Evolutionary conservation across 2,797 vertebrate species (phyloP), one percentile per base, ranked within the genome.

Genomic region (Podarcis siculus): DNA sequence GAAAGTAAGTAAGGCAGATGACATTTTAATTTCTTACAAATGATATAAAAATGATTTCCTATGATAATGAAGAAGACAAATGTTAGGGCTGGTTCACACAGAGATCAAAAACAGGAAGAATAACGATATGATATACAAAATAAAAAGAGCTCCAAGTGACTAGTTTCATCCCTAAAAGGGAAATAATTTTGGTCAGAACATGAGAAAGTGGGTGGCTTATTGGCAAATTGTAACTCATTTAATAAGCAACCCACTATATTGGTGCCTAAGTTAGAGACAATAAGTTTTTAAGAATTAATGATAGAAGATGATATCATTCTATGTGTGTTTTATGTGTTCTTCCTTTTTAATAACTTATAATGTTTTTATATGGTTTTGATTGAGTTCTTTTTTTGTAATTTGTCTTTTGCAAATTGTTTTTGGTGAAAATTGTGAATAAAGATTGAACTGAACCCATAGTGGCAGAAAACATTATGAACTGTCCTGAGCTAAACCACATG

Each of bases 321-420:
- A 72, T 86, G 69, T 85, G 19, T 49, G 15, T 76, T 81, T 58
- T 66, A 35, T 73, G 45, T 87, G 79, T 87, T 73, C n/a, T 80
- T 85, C 77, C 39, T 75, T 88, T 80, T 85, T 35, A 89, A 76
- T 55, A 7, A 85, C 55, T 67, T 77, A 42, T 35, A 66, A 39
- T 30, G 37, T 55, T 89, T 87, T 86, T 89, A 89, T 86, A 89
- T 85, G 78, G 58, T 75, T 89, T 80, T 75, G 35, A 82, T 61
- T 61, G 83, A 81, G 58, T 45, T 75, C 30, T 58, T 84, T 49
- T 55, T 55, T 55, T 89, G 69, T 85, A 80, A 89, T 30, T 23
- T 79, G 39, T 71, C 49, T 79, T 88, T 88, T 88, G 45, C 49
- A 81, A 89, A 89, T 55, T 85, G 87, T 85, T 55, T 49, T 80